Evolutionary conservation across 1,140 invertebrate species (phyloP).

Genomic region (Meteorus sp.): DNA sequence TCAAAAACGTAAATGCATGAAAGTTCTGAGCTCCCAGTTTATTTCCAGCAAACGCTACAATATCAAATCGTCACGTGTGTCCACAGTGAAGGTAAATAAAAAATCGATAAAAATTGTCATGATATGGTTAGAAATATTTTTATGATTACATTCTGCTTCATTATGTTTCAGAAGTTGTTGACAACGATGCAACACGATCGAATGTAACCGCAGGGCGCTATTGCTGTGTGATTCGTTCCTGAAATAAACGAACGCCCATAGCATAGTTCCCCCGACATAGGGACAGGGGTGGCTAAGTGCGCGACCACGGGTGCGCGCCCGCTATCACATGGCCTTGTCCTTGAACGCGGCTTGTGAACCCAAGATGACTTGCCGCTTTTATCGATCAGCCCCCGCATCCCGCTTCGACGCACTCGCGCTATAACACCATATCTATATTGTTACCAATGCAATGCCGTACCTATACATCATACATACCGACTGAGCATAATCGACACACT

Average conservation of each 20-base stretch:
- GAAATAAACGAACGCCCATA: slow-evolving; percentile 39
- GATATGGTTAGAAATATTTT: no score
- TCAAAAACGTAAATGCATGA: no score
- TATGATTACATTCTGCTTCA: no score
- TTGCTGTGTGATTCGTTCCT: slow-evolving; percentile 28
- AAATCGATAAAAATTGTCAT: no score
- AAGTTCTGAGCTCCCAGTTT: no score
- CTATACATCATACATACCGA: no score
- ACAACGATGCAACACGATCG: neutral
- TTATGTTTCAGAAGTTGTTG: no score
- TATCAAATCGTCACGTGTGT: neutral
- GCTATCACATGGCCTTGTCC: slow-evolving; percentile 62
- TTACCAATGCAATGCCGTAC: slow-evolving; percentile 52
- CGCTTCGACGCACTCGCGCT: slow-evolving; percentile 53
- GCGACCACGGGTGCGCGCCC: slow-evolving; percentile 54
- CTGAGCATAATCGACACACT: slow-evolving; percentile 17
- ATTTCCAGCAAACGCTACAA: neutral
- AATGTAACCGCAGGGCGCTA: neutral
- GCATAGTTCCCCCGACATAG: no score
- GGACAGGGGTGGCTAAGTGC: slow-evolving; percentile 50
- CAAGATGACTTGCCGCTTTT: slow-evolving; percentile 54
- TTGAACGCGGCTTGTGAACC: slow-evolving; percentile 62
- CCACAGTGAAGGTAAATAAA: no score
- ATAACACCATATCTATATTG: slow-evolving; percentile 34
- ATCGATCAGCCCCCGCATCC: slow-evolving; percentile 60